phyloP scores from a whole-genome alignment of 2,113 vertebrate species.

The Melospiza melodia region DNA sequence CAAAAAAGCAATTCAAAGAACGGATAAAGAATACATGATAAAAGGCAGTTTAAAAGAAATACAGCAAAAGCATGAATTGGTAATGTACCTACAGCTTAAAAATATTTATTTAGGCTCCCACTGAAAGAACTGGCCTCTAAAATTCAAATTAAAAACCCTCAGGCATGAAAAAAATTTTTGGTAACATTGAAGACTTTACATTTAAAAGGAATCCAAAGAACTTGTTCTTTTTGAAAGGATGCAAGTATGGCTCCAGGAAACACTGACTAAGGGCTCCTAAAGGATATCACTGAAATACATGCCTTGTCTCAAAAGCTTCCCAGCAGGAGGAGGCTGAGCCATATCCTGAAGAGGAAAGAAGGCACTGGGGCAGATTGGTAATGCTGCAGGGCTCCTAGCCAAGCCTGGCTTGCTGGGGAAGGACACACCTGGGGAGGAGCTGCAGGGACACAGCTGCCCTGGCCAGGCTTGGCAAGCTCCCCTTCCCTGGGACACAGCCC shows the following conservation, averaged over 20 bases:
- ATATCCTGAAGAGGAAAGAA: neutral
- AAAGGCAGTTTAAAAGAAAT: neutral
- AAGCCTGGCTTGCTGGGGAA: neutral
- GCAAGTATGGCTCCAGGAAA: neutral
- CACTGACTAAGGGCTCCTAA: neutral
- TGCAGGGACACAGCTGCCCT: slow-evolving; percentile 1
- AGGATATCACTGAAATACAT: neutral
- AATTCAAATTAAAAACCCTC: neutral
- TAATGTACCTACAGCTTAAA: neutral
- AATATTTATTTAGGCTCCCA: neutral
- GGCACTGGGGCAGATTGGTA: neutral
- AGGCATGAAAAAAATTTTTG: neutral
- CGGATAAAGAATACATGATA: neutral
- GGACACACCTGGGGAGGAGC: slow-evolving; percentile 4
- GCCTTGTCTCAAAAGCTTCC: neutral
- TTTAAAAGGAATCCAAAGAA: neutral
- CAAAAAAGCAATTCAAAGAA: neutral
- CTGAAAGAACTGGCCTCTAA: neutral
- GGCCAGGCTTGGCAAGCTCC: neutral
- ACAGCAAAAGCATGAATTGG: neutral
- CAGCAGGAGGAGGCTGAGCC: neutral
- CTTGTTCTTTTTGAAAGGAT: neutral
- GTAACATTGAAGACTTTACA: neutral
- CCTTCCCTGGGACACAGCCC: neutral
- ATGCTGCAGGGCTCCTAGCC: accelerated